Conservation (phyloP, 2,888 invertebrate genomes). For the Drosophila mulleri region DNA sequence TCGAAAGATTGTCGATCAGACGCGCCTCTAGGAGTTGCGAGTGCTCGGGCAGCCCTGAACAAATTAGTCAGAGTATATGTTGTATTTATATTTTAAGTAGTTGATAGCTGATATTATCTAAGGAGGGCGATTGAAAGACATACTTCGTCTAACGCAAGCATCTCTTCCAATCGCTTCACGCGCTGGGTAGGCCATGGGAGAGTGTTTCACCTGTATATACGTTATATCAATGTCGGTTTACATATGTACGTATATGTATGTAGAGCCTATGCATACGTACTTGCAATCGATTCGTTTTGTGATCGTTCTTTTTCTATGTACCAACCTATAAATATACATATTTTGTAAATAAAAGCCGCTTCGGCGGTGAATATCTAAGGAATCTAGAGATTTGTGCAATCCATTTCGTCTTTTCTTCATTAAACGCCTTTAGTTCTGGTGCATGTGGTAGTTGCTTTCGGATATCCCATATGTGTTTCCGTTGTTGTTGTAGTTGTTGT, state of each 20-base stretch:
- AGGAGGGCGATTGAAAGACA: slow-evolving; percentile 11
- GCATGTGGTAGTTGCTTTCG: slow-evolving; percentile 24
- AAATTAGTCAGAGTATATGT: slow-evolving; percentile 50
- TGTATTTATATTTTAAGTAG: slow-evolving; percentile 30
- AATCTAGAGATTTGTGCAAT: slow-evolving; percentile 44
- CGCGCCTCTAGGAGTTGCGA: slow-evolving; percentile 70
- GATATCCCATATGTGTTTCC: slow-evolving; percentile 19
- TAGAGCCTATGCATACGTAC: slow-evolving; percentile 5
- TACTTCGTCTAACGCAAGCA: slow-evolving; percentile 7
- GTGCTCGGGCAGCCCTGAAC: slow-evolving; percentile 55
- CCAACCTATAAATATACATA: slow-evolving; percentile 45
- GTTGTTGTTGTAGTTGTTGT: slow-evolving; percentile 18
- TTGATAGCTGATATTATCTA: slow-evolving; percentile 40
- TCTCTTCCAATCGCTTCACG: slow-evolving; percentile 11
- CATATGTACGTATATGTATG: slow-evolving; percentile 21
- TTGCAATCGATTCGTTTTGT: slow-evolving; percentile 38
- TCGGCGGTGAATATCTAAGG: slow-evolving; percentile 37
- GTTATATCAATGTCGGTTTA: slow-evolving; percentile 32
- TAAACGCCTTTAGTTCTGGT: slow-evolving; percentile 18
- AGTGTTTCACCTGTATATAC: slow-evolving; percentile 34
- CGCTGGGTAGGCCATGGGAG: background rate
- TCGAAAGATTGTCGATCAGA: slow-evolving; percentile 71
- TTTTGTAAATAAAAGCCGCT: slow-evolving; percentile 66
- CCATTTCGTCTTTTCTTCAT: slow-evolving; percentile 46
- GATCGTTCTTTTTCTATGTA: slow-evolving; percentile 43